These are phyloP conservation scores for Platyrinchus mystaceus DNA, from an alignment of 2,797 vertebrate genomes.

Conservation along the genomic window DNA sequence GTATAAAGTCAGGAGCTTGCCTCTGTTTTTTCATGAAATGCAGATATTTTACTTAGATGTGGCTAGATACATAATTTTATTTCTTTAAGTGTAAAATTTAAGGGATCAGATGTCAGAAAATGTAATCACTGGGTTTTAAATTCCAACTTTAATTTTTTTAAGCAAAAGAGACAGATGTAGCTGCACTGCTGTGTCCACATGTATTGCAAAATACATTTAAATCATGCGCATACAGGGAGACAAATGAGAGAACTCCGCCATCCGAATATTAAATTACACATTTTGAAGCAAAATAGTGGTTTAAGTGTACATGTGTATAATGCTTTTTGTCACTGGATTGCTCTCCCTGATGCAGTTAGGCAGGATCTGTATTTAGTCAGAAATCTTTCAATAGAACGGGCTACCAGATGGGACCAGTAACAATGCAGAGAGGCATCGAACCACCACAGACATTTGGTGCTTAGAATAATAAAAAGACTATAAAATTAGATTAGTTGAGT, in stretches of 20 bases:
- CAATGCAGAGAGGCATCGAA: conserved; percentile 82
- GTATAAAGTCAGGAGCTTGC: background rate
- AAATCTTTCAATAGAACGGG: conserved; percentile 74
- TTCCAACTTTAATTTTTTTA: conserved; percentile 3
- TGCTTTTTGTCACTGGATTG: conserved; percentile 60
- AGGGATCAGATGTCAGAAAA: conserved; percentile 15
- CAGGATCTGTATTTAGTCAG: conserved; percentile 73
- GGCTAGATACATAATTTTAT: background rate
- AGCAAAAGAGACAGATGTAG: background rate
- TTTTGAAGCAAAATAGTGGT: conserved; percentile 58
- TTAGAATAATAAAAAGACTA: conserved; percentile 94
- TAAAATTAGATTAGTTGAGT: conserved; percentile 92
- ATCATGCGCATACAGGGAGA: background rate
- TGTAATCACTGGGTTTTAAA: conserved; percentile 1
- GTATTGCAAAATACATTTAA: conserved; percentile 27
- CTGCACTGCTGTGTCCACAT: background rate
- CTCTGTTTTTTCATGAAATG: background rate
- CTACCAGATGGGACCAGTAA: conserved; percentile 87
- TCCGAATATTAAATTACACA: conserved; percentile 66
- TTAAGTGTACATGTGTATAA: conserved; percentile 33
- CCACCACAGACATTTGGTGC: conserved; percentile 89
- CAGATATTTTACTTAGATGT: background rate
- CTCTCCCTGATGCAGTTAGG: conserved; percentile 71
- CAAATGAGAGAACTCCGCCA: conserved; percentile 17
- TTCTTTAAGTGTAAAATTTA: conserved; percentile 21